These are phyloP conservation scores for Otolemur garnettii DNA, from an alignment of 2,113 vertebrate genomes.

Conservation along the genomic window DNA sequence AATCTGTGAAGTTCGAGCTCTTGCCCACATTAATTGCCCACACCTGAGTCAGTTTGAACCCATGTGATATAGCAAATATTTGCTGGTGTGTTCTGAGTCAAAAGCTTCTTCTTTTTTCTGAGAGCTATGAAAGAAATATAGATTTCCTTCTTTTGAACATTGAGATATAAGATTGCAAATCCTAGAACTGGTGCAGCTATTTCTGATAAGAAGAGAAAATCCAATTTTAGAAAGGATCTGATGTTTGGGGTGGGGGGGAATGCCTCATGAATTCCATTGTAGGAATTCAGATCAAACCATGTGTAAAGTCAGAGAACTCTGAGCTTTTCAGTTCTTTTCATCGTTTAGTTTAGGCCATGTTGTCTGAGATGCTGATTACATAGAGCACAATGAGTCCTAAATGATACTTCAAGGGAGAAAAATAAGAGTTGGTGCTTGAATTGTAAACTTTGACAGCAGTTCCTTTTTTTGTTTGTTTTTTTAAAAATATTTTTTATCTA, in stretches of 20 bases:
- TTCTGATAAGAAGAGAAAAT: not conserved
- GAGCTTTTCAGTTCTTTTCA: not conserved
- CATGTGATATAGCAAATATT: not conserved
- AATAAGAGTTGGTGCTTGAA: not conserved
- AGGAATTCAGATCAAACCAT: not conserved
- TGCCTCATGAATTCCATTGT: too few species aligned
- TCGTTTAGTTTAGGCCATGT: not conserved
- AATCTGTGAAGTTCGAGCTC: not conserved
- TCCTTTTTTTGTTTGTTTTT: not conserved
- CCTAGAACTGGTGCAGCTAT: not conserved
- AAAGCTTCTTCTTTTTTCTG: not conserved
- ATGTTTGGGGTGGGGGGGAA: not conserved
- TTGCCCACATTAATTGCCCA: not conserved
- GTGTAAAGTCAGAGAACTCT: not conserved
- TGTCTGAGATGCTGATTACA: constrained; percentile 12
- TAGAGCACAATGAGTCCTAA: not conserved
- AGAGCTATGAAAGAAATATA: not conserved
- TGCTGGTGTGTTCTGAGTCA: not conserved
- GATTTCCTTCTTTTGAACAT: not conserved
- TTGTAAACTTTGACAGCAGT: not conserved
- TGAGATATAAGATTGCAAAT: not conserved
- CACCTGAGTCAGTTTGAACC: not conserved
- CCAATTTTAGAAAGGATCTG: not conserved
- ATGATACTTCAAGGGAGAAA: not conserved
- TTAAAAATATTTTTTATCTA: not conserved